A percentile compares a stretch with the other conserved stretches of the same genome.
phyloP scores from a whole-genome alignment of 1,140 invertebrate genomes.

The Hylyphantes graminicola region DNA sequence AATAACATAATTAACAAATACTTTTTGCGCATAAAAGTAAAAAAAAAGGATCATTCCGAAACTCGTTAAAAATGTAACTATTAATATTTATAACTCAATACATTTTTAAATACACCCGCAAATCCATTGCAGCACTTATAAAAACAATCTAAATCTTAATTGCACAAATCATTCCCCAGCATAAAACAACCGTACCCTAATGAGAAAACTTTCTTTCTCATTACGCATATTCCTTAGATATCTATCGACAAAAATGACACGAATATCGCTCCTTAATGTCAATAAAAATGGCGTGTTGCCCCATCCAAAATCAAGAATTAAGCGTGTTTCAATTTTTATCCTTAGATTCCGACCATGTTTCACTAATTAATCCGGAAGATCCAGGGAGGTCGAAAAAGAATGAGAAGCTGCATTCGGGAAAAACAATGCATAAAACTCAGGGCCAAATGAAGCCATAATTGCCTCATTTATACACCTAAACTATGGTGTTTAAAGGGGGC shows the following conservation, averaged over 20 bases:
- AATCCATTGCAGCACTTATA: not conserved
- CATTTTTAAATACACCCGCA: too few relatives aligned
- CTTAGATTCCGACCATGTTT: constrained; percentile 26
- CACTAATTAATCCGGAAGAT: constrained; percentile 31
- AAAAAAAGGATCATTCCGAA: too few relatives aligned
- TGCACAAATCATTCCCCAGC: not conserved
- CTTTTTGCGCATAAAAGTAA: too few relatives aligned
- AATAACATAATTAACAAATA: too few relatives aligned
- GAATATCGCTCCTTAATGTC: constrained; percentile 19
- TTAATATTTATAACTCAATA: too few relatives aligned
- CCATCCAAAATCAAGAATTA: constrained; percentile 19
- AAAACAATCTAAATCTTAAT: not conserved
- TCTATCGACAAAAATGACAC: constrained; percentile 16
- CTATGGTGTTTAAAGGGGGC: too few relatives aligned
- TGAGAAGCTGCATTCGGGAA: not conserved
- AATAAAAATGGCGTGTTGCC: constrained; percentile 29
- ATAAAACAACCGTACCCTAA: constrained; percentile 4
- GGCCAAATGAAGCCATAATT: not conserved
- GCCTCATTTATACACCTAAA: too few relatives aligned
- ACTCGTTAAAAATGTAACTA: too few relatives aligned
- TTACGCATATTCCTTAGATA: constrained; percentile 16
- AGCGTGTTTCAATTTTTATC: constrained; percentile 35
- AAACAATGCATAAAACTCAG: not conserved
- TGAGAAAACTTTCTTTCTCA: not conserved
- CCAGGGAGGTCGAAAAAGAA: not conserved